Base-by-base conservation (phyloP, 2,888 invertebrate genomes). In the Acronicta alni region DNA sequence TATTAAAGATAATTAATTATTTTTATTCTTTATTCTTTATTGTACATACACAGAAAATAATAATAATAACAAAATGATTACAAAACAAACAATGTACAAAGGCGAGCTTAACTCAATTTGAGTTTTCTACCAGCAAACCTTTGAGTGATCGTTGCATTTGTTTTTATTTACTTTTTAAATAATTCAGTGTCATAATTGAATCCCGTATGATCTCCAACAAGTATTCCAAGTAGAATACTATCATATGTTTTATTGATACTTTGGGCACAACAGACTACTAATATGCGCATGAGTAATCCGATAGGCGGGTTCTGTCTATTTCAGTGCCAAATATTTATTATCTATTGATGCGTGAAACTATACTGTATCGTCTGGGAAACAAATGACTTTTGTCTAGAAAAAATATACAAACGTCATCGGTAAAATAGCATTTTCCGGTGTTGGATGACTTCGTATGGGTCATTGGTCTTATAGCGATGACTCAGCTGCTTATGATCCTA, bases 341-440 rank as follows among this genome's bases (percentile, higher is more conserved):
- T 14, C 57, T 66, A 72, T 69, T 53, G 58, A 72, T 61, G 68
- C 67, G 67, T 73, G 56, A 57, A 72, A 63, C 58, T 53, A 72
- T 71, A 46, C 65, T 37, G 61, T 55, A 48, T 53, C 63, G 70
- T 58, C 65, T 56, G 61, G 57, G 58, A 66, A 66, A 43, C 51
- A 57, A 65, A 70, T 70, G 58, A 48, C 43, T 55, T 65, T 68
- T 66, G 72, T 67, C 75, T 70, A 55, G 47, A 51, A 30, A 47
- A 49, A 53, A 42, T 52, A 54, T 20, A 46, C 26, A 38, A 26
- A 18, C 18, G 17, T 32, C 46, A 39, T 47, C 8, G 17, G 9
- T 56, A 62, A 45, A 39, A 51, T 54, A 39, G 46, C 26, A 10
- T 49, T 52, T 51, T 43, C 56, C 15, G 32, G 46, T 53, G 38